These are phyloP conservation scores for Anguilla rostrata DNA, from an alignment of 2,113 vertebrate species.

Conservation along the genomic window DNA sequence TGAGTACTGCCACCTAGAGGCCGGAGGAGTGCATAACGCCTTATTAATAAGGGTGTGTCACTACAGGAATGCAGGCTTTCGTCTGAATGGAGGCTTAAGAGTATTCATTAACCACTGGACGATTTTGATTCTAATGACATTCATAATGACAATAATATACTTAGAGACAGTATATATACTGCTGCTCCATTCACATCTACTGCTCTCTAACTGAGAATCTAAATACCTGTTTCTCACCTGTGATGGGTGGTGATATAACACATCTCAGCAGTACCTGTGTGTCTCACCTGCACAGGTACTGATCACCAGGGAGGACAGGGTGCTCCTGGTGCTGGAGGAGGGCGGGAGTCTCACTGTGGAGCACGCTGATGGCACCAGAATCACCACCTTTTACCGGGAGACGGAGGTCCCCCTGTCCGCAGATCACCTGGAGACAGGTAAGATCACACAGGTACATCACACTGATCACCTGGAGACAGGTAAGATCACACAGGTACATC, in stretches of 20 bases:
- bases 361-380: conserved; percentile 89
- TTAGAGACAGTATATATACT: too few relatives aligned
- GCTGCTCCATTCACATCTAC: too few relatives aligned
- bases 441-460: neutral
- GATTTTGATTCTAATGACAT: too few relatives aligned
- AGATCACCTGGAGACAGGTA: conserved; percentile 51
- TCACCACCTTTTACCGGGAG: conserved; percentile 77
- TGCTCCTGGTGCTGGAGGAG: conserved; percentile 71
- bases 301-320: conserved; percentile 82
- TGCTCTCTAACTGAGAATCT: neutral
- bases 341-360: conserved; percentile 78
- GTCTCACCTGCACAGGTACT: conserved; percentile 69
- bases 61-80: neutral
- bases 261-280: conserved; percentile 4
- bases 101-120: too few relatives aligned
- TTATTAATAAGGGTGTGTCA: neutral
- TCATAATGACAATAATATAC: too few relatives aligned
- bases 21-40: neutral
- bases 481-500: conserved; percentile 34
- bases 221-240: too few relatives aligned
- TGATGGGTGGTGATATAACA: neutral
- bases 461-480: conserved; percentile 39
- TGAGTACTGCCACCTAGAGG: conserved; percentile 49
- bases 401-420: conserved; percentile 34
- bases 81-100: neutral